Conservation (phyloP, 2,113 vertebrate species). For the Cololabis saira region DNA sequence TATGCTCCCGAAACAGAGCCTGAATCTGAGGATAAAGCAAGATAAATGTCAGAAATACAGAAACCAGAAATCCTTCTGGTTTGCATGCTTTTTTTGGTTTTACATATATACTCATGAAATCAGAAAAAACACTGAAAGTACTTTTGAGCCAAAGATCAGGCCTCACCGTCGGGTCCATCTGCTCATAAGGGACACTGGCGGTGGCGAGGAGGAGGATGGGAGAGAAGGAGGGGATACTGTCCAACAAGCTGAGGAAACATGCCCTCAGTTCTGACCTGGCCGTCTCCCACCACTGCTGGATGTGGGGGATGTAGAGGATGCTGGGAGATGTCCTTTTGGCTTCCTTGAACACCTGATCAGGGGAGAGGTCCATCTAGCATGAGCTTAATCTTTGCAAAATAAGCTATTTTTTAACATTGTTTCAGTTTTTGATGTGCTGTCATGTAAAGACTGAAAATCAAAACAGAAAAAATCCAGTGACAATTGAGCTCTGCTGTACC, state of each 20-base stretch:
- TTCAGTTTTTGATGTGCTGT: not conserved
- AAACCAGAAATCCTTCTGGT: too few species aligned
- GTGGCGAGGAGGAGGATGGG: constrained; percentile 90
- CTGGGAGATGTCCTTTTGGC: constrained; percentile 88
- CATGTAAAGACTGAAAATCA: too few species aligned
- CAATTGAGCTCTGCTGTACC: too few species aligned
- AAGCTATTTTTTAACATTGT: not conserved
- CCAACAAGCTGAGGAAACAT: constrained; percentile 85
- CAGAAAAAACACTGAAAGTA: too few species aligned
- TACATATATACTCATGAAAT: too few species aligned
- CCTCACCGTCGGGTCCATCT: constrained; percentile 61
- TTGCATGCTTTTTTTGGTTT: too few species aligned
- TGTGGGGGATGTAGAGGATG: constrained; percentile 87
- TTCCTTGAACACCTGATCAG: constrained; percentile 84
- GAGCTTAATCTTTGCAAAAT: not conserved
- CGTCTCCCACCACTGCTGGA: constrained; percentile 89
- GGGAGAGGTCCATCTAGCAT: not conserved
- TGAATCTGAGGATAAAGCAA: constrained; percentile 74
- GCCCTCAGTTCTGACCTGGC: constrained; percentile 80
- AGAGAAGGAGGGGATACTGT: constrained; percentile 87
- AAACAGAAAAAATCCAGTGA: too few species aligned
- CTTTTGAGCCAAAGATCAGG: not conserved
- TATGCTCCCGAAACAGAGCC: constrained; percentile 81
- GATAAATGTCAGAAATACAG: too few species aligned
- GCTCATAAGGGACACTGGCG: constrained; percentile 50